These are phyloP conservation scores for Micromys minutus DNA, from an alignment of 2,113 vertebrate genomes.

Conservation along the genomic window DNA sequence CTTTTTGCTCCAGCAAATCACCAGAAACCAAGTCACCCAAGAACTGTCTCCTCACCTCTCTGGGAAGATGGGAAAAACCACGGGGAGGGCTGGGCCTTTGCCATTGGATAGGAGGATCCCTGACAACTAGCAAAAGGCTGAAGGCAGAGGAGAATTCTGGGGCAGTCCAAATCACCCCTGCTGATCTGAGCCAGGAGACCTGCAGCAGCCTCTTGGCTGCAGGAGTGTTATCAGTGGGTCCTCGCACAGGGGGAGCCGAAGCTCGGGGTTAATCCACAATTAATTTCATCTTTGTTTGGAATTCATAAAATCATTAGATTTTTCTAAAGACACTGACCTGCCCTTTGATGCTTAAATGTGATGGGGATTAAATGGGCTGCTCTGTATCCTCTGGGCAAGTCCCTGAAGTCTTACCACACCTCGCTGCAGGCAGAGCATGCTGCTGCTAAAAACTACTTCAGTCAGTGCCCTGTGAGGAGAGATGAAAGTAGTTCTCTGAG, in stretches of 20 bases:
- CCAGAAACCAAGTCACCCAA: neutral
- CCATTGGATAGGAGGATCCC: neutral
- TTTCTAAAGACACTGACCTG: slow-evolving; percentile 59
- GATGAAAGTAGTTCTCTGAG: neutral
- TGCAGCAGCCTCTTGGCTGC: neutral
- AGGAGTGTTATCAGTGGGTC: neutral
- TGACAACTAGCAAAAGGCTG: neutral
- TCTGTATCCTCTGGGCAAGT: neutral
- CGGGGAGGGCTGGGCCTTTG: neutral
- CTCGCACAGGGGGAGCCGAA: neutral
- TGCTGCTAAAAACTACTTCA: accelerated
- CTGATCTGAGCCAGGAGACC: neutral
- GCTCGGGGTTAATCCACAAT: slow-evolving; percentile 56
- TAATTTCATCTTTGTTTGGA: slow-evolving; percentile 71
- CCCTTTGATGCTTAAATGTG: slow-evolving; percentile 52
- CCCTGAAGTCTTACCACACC: neutral
- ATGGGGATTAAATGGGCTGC: slow-evolving; percentile 51
- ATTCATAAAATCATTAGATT: slow-evolving; percentile 72
- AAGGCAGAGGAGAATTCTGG: neutral
- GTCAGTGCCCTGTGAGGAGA: accelerated
- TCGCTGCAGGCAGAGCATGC: neutral
- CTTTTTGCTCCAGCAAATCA: neutral
- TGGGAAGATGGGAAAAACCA: neutral
- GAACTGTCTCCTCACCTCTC: neutral
- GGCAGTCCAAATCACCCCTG: neutral